Evolutionary conservation across 2,888 invertebrate species (phyloP), one percentile per base, ranked within the genome.

Genomic region (Pomacea canaliculata): DNA sequence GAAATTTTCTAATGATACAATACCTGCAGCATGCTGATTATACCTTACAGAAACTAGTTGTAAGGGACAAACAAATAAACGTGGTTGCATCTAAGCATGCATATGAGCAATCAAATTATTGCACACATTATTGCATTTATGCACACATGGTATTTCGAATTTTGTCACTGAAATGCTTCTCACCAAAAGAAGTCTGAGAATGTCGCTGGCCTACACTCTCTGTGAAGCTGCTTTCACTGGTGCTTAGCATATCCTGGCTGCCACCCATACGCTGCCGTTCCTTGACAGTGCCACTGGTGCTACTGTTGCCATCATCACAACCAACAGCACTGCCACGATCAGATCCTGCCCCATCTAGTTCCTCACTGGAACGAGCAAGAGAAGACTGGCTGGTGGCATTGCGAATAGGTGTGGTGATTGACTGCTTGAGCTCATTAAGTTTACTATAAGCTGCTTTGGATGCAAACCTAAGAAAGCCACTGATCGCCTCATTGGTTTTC

Each of bases 401-500:
- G 72, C 85, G 86, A 62, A 84, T 83, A 1, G 88, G 87, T 0
- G 88, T 87, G 3, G 83, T 79, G 81, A 90, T 89, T 23, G 88
- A 86, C 79, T 87, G 86, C 77, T 89, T 89, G 27, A 89, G 78
- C 79, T 89, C 89, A 76, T 83, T 86, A 23, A 89, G 81, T 78
- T 88, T 88, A 67, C 75, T 85, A 48, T 85, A 85, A 16, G 86
- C 82, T 71, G 85, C 85, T 77, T 79, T 80, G 59, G 86, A 83
- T 23, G 86, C 86, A 76, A 80, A 83, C 79, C 86, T 86, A 68
- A 86, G 82, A 76, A 86, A 83, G 60, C 85, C 86, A 79, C 85
- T 86, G 62, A 88, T 82, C 48, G 84, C 83, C 77, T 87, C 87
- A 76, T 85, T 86, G 60, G 82, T 82, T 65, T 79, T 81, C 63